These are phyloP conservation scores for Heliornis fulica DNA, from an alignment of 2,113 vertebrate species.

Conservation along the genomic window DNA sequence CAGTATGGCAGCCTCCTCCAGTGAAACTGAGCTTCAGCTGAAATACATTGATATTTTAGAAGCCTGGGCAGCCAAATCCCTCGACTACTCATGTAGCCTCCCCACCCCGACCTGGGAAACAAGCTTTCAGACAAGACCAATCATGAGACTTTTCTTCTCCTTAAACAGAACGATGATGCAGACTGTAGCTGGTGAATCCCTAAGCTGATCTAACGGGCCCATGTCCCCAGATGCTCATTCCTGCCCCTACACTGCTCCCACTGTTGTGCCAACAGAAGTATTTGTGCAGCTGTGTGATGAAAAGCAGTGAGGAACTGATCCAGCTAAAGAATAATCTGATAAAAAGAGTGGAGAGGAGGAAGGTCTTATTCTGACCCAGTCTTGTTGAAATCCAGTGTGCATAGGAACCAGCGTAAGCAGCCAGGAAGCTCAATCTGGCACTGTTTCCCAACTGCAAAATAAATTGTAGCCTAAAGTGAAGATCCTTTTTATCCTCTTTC, in stretches of 20 bases:
- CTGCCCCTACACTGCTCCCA: slow-evolving; percentile 1
- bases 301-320: slow-evolving; percentile 43
- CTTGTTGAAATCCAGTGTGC: neutral
- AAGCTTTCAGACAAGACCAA: neutral
- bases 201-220: neutral
- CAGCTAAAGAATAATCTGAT: slow-evolving; percentile 22
- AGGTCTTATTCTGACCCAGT: neutral
- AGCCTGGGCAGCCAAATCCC: neutral
- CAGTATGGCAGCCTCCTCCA: neutral
- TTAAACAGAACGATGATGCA: neutral
- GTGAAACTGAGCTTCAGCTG: neutral
- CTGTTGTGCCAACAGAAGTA: slow-evolving; percentile 24
- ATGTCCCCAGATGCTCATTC: neutral
- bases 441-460: neutral
- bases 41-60: neutral
- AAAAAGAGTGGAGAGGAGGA: neutral
- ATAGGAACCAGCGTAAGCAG: neutral
- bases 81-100: neutral
- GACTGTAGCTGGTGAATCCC: neutral
- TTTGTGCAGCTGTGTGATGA: slow-evolving; percentile 35
- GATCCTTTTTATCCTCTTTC: slow-evolving; percentile 33
- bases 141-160: neutral
- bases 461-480: slow-evolving; percentile 35
- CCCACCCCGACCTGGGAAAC: neutral
- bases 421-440: slow-evolving; percentile 44